Base-by-base conservation (phyloP, 1,140 invertebrate genomes). In the Matsumurasca onukii region DNA sequence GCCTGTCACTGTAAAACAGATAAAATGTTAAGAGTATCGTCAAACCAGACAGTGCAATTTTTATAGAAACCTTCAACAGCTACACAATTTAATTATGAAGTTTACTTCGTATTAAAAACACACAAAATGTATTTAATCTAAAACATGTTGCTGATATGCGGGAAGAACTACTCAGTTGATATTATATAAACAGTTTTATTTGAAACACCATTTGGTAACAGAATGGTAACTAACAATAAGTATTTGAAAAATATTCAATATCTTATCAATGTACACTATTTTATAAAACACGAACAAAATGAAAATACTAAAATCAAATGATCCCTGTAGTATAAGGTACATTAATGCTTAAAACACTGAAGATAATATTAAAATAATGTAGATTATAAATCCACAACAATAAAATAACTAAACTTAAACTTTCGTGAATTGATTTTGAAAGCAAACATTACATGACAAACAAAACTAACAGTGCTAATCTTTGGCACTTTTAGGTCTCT, bases 161-260 rank as follows among this genome's bases (percentile, higher is more conserved):
- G n/a, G n/a, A n/a, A n/a, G n/a, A n/a, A n/a, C n/a, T n/a, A n/a
- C n/a, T n/a, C n/a, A n/a, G n/a, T n/a, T n/a, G n/a, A n/a, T n/a
- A n/a, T 59, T 27, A 59, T 59, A 22, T 12, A 59, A 59, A 59
- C 55, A 59, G 15, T 59, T 65, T 65, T 65, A 45, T 48, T 65
- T 65, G 22, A 65, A 48, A 65, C 62, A 48, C 27, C 34, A 45
- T 48, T 20, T 65, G 62, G 62, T 65, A 65, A 65, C 62, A 65
- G 48, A 65, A 65, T 65, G 62, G 62, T 65, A 65, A 65, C 62
- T 65, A 31, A 25, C 45, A 65, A 24, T 30, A 45, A 25, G 5
- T 34, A 1, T 22, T 48, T 27, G 45, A 22, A 45, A 65, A 65
- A 65, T 45, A 65, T 3, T 59, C 22, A 13, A 27, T 59, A 22